Evolutionary conservation across 2,797 vertebrate species (phyloP).

Genomic region (Onychomys torridus): DNA sequence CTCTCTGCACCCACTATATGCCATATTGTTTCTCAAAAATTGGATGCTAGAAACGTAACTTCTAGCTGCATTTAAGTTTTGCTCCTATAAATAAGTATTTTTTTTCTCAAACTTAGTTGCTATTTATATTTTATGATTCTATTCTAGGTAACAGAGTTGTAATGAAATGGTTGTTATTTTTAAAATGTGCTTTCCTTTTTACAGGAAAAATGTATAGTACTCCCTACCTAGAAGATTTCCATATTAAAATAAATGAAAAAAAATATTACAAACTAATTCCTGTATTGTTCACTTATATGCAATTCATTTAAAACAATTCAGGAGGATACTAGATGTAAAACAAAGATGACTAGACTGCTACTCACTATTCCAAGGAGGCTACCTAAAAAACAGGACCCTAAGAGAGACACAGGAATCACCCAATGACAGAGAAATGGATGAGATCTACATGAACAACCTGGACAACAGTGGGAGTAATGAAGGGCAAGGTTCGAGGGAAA

Average conservation of each 20-base stretch:
- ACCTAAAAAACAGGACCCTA: too few relatives aligned
- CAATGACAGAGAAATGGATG: too few relatives aligned
- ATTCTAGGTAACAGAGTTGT: not conserved
- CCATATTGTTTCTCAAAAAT: not conserved
- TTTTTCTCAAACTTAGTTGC: slow-evolving; percentile 23
- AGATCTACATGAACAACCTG: too few relatives aligned
- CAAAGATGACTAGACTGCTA: too few relatives aligned
- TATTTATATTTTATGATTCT: not conserved
- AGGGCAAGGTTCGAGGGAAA: too few relatives aligned
- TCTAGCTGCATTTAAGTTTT: not conserved
- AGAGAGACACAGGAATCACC: too few relatives aligned
- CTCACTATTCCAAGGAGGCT: too few relatives aligned
- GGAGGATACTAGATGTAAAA: too few relatives aligned
- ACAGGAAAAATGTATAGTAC: not conserved
- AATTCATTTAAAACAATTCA: not conserved
- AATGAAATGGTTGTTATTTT: not conserved
- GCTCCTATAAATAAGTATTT: not conserved
- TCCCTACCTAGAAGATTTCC: not conserved
- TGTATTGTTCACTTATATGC: not conserved
- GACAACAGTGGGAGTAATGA: too few relatives aligned
- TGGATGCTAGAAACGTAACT: not conserved
- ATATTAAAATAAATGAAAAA: not conserved
- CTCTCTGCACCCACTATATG: not conserved
- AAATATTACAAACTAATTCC: not conserved
- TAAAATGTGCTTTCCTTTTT: not conserved